phyloP scores from a whole-genome alignment of 2,797 vertebrate genomes.

The Melopsittacus undulatus region DNA sequence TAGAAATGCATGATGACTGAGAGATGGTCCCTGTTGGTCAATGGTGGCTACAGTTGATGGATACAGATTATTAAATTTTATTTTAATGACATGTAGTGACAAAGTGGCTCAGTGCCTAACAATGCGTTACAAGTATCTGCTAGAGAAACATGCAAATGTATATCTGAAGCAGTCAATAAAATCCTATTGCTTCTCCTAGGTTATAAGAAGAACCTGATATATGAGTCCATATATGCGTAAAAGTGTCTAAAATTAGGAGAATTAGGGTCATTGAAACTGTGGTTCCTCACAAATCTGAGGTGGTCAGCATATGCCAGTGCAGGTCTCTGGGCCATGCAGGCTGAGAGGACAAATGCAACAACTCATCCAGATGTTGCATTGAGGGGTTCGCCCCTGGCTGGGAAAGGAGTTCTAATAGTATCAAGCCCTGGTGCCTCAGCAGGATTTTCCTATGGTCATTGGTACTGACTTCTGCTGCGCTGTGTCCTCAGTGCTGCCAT shows the following conservation, averaged over 20 bases:
- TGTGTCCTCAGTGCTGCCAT: not conserved
- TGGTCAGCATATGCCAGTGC: rapidly evolving
- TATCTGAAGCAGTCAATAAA: not conserved
- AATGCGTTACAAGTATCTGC: not conserved
- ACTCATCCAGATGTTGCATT: rapidly evolving
- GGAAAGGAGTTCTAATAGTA: not conserved
- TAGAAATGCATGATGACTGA: not conserved
- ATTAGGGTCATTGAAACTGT: not conserved
- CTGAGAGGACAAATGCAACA: rapidly evolving
- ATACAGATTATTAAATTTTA: constrained; percentile 49
- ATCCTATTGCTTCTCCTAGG: not conserved
- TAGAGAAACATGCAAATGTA: not conserved
- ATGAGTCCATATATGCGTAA: not conserved
- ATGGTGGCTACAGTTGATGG: constrained; percentile 3
- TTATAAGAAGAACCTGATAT: not conserved
- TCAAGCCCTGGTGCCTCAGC: not conserved
- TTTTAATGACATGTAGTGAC: constrained; percentile 36
- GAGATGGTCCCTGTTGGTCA: constrained; percentile 9
- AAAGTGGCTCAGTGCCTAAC: constrained; percentile 13
- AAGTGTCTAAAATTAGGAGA: not conserved
- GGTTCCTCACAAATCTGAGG: not conserved
- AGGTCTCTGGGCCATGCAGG: not conserved
- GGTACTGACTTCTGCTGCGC: not conserved
- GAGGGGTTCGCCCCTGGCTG: rapidly evolving
- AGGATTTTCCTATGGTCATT: rapidly evolving